Base-by-base conservation (phyloP, 2,113 vertebrate species). In the Otocyon megalotis region DNA sequence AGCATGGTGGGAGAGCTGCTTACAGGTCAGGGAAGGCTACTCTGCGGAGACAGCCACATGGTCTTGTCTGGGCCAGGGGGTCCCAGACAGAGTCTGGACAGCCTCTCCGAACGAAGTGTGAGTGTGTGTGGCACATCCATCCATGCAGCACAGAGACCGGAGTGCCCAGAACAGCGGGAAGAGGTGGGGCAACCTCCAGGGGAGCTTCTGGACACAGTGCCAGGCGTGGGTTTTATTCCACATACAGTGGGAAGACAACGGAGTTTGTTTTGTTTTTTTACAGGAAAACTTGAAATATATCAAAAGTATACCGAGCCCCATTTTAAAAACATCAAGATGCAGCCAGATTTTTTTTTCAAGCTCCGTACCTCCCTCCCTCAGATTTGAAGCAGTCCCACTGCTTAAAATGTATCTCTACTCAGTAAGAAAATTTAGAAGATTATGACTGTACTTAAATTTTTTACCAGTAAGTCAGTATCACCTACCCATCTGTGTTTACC, bases 71-170 rank as follows among this genome's bases (percentile, higher is more conserved):
- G 60, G 20, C 28, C 50, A 69, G 3, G 2, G 2, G 50, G 11
- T 20, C 82, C 60, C 9, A 17, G 17, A 22, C 2, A 6, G 26
- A 30, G 35, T 28, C 67, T 4, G 8, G 50, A 14, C 63, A 48
- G 58, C 50, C 60, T 22, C 72, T 48, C 12, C 11, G 16, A 54
- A 11, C 11, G 16, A 54, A 11, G 95, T 17, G 16, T 26, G 24
- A 0, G 16, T 35, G 16, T n/a, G 16, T 63, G 35, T 9, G 37
- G 54, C n/a, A 7, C 0, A 0, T 92, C 43, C 5, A 0, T 19
- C 63, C 37, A 1, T 32, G 48, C 37, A 26, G 76, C 56, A 1
- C 14, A 0, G 50, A 77, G 62, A 13, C 19, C 1, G 0, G 5
- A 19, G 15, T 24, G 67, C 17, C 95, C 37, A 3, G 37, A 83